Base-by-base conservation (phyloP, 2,888 invertebrate genomes). In the Andrena fulva region DNA sequence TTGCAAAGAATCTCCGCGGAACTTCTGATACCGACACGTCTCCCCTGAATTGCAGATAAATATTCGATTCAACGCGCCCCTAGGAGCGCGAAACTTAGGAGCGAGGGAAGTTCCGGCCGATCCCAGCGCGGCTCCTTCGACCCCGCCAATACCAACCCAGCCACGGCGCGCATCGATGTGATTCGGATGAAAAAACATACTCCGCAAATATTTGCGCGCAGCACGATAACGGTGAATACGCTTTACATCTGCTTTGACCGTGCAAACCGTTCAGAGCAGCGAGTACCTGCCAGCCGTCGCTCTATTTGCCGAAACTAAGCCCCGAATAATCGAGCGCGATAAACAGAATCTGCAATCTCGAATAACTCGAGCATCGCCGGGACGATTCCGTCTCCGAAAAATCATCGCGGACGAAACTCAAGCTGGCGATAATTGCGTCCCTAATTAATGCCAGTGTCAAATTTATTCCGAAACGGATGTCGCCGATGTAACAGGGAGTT, bases 241-340 rank as follows among this genome's bases (percentile, higher is more conserved):
- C 62, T 63, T 63, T 20, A 10, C 20, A 63, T 10, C 7, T 20
- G 3, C 62, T 63, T 42, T 54, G 54, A 54, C 24, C 8, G 20
- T 54, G 54, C 35, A 20, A 63, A 63, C 35, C 10, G 35, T 63
- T 54, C 54, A 54, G n/a, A n/a, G 54, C 24, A 20, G n/a, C 52
- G 52, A 52, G 8, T 20, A 16, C 2, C n/a, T 20, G 3, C 20
- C 52, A 52, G 54, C 24, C 20, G 20, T 20, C 10, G 35, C 20
- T 63, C 20, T 31, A 16, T 24, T 63, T 63, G 35, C 24, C 42
- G 33, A 20, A 42, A 63, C 20, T 16, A 63, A 35, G 20, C 63
- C 35, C 16, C 35, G 20, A 63, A 66, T 50, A 66, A 66, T 66
- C 50, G 50, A 50, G 7, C 20, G n/a, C 29, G 29, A 50, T 29